These are phyloP conservation scores for Sebastes oblongus DNA, from an alignment of 2,797 vertebrate genomes.

Conservation along the genomic window DNA sequence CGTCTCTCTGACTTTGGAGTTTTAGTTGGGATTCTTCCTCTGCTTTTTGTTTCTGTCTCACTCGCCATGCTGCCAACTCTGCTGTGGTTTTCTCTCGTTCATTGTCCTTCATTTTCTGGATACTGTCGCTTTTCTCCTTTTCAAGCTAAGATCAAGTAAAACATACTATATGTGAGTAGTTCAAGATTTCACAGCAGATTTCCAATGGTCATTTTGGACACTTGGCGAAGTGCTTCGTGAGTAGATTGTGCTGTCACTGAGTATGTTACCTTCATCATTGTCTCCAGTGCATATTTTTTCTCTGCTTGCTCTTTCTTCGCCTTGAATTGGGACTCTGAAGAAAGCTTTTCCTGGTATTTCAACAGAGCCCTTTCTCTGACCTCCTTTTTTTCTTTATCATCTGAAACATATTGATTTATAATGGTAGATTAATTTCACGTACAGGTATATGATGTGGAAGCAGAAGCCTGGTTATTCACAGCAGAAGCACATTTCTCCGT, in stretches of 20 bases:
- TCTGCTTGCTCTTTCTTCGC: conserved; percentile 79
- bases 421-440: background rate
- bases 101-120: conserved; percentile 87
- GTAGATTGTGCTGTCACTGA: background rate
- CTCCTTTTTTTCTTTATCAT: conserved; percentile 80
- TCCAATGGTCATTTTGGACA: background rate
- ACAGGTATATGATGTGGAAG: background rate
- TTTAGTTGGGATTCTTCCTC: conserved; percentile 42
- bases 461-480: too few relatives aligned
- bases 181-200: background rate
- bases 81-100: conserved; percentile 82
- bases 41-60: conserved; percentile 64
- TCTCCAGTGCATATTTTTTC: conserved; percentile 86
- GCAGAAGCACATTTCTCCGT: too few relatives aligned
- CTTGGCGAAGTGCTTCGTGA: background rate
- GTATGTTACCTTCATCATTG: conserved; percentile 87
- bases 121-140: conserved; percentile 83
- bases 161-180: background rate
- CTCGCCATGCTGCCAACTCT: conserved; percentile 88
- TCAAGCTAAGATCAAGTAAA: conserved; percentile 83
- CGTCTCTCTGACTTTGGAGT: conserved; percentile 34
- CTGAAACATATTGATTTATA: conserved; percentile 71
- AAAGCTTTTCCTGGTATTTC: conserved; percentile 84
- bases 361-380: conserved; percentile 85
- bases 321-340: conserved; percentile 77